Percentiles rank a stretch among this genome's conserved stretches.
Evolutionary conservation across 2,113 vertebrate species (phyloP).

Genomic region (Ictalurus punctatus): DNA sequence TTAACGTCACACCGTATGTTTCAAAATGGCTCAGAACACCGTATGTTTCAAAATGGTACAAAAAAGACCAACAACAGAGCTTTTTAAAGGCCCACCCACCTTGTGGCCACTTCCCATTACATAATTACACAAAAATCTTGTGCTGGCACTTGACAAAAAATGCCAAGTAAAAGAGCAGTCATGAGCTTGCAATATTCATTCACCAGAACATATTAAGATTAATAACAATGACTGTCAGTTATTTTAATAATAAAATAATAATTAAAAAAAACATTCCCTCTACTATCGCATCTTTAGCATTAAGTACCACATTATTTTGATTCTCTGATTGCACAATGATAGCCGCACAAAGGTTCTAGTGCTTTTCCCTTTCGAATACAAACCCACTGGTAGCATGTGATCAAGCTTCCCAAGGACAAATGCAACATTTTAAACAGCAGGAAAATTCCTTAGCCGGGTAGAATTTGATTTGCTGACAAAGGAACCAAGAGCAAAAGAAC

Average conservation of each 20-base stretch:
- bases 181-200: not conserved
- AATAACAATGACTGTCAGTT: not conserved
- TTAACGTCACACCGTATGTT: not conserved
- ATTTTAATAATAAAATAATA: not conserved
- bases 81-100: not conserved
- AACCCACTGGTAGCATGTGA: not conserved
- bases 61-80: not conserved
- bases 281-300: not conserved
- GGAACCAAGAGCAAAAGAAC: not conserved
- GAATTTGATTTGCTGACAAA: not conserved
- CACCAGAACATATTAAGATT: not conserved
- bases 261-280: not conserved
- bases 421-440: not conserved
- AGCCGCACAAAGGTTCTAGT: not conserved
- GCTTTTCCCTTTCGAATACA: not conserved
- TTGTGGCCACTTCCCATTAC: not conserved
- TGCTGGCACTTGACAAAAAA: not conserved
- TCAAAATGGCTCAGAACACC: too few relatives aligned
- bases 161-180: not conserved
- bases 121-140: not conserved
- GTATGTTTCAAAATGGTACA: too few relatives aligned
- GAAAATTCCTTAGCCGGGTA: not conserved
- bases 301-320: not conserved
- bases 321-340: not conserved
- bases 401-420: not conserved